Conservation (phyloP, 92 coral and sea anemone species). For the Palythoa caribaeorum region DNA sequence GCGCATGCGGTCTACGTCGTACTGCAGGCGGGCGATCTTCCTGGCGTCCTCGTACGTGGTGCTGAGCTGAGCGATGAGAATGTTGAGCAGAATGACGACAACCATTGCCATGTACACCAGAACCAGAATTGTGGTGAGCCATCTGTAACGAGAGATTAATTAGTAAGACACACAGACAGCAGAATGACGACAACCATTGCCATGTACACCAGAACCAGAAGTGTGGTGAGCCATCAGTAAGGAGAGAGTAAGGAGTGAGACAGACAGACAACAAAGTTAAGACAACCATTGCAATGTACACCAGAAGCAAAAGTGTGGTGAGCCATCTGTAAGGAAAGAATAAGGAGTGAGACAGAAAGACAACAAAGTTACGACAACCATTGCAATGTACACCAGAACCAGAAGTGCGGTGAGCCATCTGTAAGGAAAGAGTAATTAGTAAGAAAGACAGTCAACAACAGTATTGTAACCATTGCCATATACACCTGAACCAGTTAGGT, state of each 20-base stretch:
- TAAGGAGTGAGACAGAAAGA: too few species aligned
- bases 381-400: neutral
- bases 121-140: constrained; percentile 69
- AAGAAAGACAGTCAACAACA: too few species aligned
- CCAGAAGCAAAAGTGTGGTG: too few species aligned
- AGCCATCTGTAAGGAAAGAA: too few species aligned
- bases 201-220: neutral
- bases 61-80: constrained; percentile 79
- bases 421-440: too few species aligned
- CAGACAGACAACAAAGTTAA: too few species aligned
- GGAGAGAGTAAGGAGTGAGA: neutral
- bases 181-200: neutral
- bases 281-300: too few species aligned
- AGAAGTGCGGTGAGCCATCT: neutral
- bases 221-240: neutral
- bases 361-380: neutral
- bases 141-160: neutral
- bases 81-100: constrained; percentile 30
- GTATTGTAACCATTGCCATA: too few species aligned
- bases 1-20: constrained; percentile 70
- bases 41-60: constrained; percentile 77
- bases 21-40: constrained; percentile 74
- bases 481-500: too few species aligned
- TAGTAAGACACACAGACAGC: neutral
- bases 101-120: constrained; percentile 6